These are phyloP conservation scores for Alentia gelatinosa DNA, from an alignment of 2,888 invertebrate species.

Conservation along the genomic window DNA sequence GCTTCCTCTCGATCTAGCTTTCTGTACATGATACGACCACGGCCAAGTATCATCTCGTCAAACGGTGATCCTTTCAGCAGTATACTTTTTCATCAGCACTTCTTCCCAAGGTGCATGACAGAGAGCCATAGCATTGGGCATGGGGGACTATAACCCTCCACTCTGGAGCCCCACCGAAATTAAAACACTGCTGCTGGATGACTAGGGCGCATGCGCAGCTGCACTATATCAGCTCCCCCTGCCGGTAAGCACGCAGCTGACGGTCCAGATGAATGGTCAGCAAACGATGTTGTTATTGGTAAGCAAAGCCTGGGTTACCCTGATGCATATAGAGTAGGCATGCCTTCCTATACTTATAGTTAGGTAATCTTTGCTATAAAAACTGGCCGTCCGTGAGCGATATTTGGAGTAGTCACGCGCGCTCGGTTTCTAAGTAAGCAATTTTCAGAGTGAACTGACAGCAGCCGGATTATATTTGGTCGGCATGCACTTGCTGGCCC, in stretches of 20 bases:
- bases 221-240: neutral
- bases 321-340: neutral
- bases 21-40: too few relatives aligned
- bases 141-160: neutral
- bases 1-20: too few relatives aligned
- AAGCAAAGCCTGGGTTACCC: neutral
- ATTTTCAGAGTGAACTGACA: too few relatives aligned
- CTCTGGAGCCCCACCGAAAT: neutral
- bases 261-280: neutral
- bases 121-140: neutral
- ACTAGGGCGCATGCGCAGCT: neutral
- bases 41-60: too few relatives aligned
- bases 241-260: neutral
- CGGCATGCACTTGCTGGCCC: too few relatives aligned
- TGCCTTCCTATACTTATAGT: neutral
- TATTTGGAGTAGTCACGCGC: neutral
- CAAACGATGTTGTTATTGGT: neutral
- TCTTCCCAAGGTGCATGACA: conserved; percentile 27
- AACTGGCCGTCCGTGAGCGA: neutral
- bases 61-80: too few relatives aligned
- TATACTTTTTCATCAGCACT: neutral
- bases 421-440: too few relatives aligned
- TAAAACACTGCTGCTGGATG: neutral
- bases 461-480: too few relatives aligned
- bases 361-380: neutral